Percentiles rank a stretch among this genome's conserved stretches.
Conservation (phyloP, 1,140 invertebrate genomes). For the Ectropis grisescens region DNA sequence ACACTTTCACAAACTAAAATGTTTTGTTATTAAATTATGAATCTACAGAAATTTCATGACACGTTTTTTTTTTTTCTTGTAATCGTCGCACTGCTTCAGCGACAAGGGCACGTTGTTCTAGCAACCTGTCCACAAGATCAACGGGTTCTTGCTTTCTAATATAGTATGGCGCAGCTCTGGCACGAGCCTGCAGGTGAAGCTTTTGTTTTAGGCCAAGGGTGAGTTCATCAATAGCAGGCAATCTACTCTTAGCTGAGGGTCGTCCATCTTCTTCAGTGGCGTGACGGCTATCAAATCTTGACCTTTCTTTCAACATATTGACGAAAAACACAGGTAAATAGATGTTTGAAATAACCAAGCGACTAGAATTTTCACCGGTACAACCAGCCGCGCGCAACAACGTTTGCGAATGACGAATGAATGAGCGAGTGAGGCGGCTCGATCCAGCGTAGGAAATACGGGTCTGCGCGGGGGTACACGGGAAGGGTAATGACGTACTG, state of each 20-base stretch:
- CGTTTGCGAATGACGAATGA: constrained; percentile 64
- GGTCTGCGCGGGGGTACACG: constrained; percentile 37
- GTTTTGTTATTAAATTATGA: constrained; percentile 64
- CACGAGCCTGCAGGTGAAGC: constrained; percentile 61
- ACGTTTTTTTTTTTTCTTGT: constrained; percentile 61
- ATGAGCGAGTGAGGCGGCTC: constrained; percentile 59
- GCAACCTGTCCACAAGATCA: constrained; percentile 60
- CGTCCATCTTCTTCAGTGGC: constrained; percentile 38
- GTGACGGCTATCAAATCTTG: constrained; percentile 42
- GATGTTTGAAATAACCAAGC: constrained; percentile 23
- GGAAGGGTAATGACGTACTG: constrained; percentile 52
- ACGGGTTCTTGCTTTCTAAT: constrained; percentile 67
- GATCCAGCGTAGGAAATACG: constrained; percentile 49
- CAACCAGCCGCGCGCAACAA: constrained; percentile 31
- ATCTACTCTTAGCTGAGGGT: constrained; percentile 38
- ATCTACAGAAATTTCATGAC: constrained; percentile 65
- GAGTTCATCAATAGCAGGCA: constrained; percentile 59
- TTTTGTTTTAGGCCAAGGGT: constrained; percentile 64
- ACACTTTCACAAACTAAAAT: constrained; percentile 69
- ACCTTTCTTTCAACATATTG: constrained; percentile 63
- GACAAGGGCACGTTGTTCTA: constrained; percentile 62
- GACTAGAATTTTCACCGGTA: constrained; percentile 35
- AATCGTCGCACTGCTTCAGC: constrained; percentile 61
- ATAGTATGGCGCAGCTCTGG: constrained; percentile 62
- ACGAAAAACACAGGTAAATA: constrained; percentile 18